A percentile compares a stretch with the other conserved stretches of the same genome.
Evolutionary conservation across 2,888 invertebrate genomes (phyloP).

Genomic region (Rhagium mordax): DNA sequence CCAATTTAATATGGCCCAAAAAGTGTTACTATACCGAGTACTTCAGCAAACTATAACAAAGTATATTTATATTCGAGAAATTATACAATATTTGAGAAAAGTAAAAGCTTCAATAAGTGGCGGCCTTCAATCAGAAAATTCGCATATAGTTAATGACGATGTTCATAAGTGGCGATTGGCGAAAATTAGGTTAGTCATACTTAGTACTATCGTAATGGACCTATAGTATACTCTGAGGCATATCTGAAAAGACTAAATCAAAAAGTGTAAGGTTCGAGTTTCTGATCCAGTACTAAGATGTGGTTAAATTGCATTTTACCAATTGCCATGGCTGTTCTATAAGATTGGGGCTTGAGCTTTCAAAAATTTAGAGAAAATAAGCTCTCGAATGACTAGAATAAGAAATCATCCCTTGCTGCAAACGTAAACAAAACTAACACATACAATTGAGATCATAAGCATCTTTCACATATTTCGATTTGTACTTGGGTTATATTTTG

Average conservation of each 20-base stretch:
- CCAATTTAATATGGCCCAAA: constrained; percentile 47
- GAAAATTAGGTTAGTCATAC: no score
- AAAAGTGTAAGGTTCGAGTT: no score
- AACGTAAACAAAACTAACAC: constrained; percentile 20
- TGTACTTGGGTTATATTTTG: constrained; percentile 42
- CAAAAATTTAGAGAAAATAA: constrained; percentile 2
- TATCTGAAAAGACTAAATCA: no score
- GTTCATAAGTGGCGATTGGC: no score
- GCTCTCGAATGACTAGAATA: constrained; percentile 43
- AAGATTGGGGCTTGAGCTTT: not conserved
- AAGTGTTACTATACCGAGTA: constrained; percentile 44
- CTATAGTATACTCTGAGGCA: no score
- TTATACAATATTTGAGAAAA: constrained; percentile 1
- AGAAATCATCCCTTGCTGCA: constrained; percentile 7
- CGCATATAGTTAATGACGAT: not conserved
- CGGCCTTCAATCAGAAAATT: not conserved
- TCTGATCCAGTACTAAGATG: no score
- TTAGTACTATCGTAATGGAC: no score
- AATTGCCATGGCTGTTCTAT: no score
- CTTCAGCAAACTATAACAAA: constrained; percentile 42
- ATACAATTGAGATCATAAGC: constrained; percentile 36
- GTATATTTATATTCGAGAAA: constrained; percentile 21
- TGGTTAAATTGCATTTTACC: no score
- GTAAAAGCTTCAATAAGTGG: not conserved
- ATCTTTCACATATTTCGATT: not conserved